Conservation (phyloP, 1,140 invertebrate species). For the Melanaphis sacchari region DNA sequence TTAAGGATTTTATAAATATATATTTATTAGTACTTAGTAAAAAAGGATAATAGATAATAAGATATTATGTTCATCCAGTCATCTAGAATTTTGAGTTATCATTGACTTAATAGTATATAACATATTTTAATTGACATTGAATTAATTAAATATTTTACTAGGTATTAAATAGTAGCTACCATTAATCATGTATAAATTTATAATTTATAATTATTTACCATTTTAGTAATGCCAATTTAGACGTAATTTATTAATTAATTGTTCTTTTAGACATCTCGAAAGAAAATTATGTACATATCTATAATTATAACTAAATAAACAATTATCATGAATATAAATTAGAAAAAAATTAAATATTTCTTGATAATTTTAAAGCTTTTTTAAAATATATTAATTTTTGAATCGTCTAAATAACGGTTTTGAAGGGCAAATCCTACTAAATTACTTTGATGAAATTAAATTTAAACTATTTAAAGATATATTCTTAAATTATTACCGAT, state of each 20-base stretch:
- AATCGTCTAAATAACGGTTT: too few relatives aligned
- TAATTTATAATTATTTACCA: not conserved
- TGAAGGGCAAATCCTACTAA: not conserved
- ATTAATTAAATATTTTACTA: not conserved
- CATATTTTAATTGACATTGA: not conserved
- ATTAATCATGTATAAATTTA: not conserved
- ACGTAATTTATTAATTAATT: not conserved
- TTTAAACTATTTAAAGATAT: not conserved
- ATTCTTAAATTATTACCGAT: not conserved
- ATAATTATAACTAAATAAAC: not conserved
- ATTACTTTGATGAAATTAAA: not conserved
- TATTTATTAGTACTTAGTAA: not conserved
- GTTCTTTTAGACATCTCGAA: not conserved
- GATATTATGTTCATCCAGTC: not conserved
- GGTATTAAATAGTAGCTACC: not conserved
- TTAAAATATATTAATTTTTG: too few relatives aligned
- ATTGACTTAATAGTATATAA: not conserved
- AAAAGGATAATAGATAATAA: not conserved
- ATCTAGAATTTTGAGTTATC: not conserved
- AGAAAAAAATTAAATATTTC: not conserved
- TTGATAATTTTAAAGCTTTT: not conserved
- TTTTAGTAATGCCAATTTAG: not conserved
- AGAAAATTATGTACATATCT: not conserved
- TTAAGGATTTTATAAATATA: not conserved
- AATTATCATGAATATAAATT: not conserved